Base-by-base conservation (phyloP, 2,113 vertebrate species). In the Centrocercus urophasianus region DNA sequence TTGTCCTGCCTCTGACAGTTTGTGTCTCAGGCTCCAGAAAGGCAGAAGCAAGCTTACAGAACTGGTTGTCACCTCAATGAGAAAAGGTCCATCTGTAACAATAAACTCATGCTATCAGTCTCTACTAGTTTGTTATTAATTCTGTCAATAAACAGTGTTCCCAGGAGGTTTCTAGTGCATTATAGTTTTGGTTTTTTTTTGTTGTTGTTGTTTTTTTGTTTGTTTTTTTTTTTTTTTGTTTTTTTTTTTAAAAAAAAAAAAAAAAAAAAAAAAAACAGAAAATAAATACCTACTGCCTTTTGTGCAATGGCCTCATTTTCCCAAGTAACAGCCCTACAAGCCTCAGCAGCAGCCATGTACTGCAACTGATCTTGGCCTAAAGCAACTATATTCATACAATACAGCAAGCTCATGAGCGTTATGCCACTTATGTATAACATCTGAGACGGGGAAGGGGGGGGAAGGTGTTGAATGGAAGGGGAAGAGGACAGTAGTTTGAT, bases 1-100 rank as follows among this genome's bases (percentile, higher is more conserved):
- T 97, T 97, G 96, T 91, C 86, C 90, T 91, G 91, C 70, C 92
- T 96, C 79, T 95, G 96, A 96, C 97, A 98, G 97, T 97, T 97
- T 98, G 93, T 95, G 90, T 96, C 95, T 92, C 94, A 92, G 96
- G 93, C 95, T 96, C 93, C 76, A 76, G 95, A 97, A 86, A 95
- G 95, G 91, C 95, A 97, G 95, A 73, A 87, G 95, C 86, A 96
- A 97, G 95, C 97, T 97, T 98, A 97, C 78, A 96, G 96, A 97
- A 97, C 96, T 96, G 92, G 74, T 90, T 97, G 96, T 96, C 93
- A 95, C 97, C 97, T 96, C 97, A 94, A 96, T 83, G 25, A 96
- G 95, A 66, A 82, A 90, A 96, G 83, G 94, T 94, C 80, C 97
- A 90, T 83, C 92, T 89, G 93, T 94, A 97, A 97, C 91, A 79